Percentiles rank a stretch among this genome's conserved stretches.
Conservation (phyloP, 1,140 invertebrate species). For the Zaprionus vittiger region DNA sequence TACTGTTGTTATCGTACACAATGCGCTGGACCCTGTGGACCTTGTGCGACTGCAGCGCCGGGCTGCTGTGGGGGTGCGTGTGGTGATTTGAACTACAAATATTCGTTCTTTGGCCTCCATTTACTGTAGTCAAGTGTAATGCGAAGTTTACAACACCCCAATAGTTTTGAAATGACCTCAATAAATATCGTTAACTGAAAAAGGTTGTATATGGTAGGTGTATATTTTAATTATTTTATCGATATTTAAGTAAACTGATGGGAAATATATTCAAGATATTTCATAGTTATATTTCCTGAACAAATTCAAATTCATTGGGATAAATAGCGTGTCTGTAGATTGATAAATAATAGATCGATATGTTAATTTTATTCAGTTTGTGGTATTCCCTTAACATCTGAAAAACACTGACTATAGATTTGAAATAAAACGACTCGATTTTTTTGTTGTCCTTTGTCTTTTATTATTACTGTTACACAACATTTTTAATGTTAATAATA, state of each 20-base stretch:
- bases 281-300: too few relatives aligned
- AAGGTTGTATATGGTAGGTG: too few relatives aligned
- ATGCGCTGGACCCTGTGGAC: slow-evolving; percentile 22
- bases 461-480: slow-evolving; percentile 80
- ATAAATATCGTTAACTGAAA: not conserved
- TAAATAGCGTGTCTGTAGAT: too few relatives aligned
- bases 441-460: slow-evolving; percentile 71
- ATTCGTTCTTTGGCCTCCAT: slow-evolving; percentile 39
- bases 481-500: slow-evolving; percentile 83
- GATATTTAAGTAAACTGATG: too few relatives aligned
- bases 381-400: too few relatives aligned
- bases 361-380: too few relatives aligned
- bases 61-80: slow-evolving; percentile 37
- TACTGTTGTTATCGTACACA: slow-evolving; percentile 51
- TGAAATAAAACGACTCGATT: not conserved
- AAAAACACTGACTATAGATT: too few relatives aligned
- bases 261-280: not conserved
- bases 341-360: too few relatives aligned
- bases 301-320: too few relatives aligned
- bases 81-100: slow-evolving; percentile 46
- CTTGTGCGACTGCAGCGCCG: slow-evolving; percentile 25
- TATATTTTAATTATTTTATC: too few relatives aligned
- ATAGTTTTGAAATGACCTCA: not conserved
- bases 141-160: not conserved
- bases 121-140: slow-evolving; percentile 17